These are phyloP conservation scores for Andrena flavipes DNA, from an alignment of 2,888 invertebrate genomes.

Conservation along the genomic window DNA sequence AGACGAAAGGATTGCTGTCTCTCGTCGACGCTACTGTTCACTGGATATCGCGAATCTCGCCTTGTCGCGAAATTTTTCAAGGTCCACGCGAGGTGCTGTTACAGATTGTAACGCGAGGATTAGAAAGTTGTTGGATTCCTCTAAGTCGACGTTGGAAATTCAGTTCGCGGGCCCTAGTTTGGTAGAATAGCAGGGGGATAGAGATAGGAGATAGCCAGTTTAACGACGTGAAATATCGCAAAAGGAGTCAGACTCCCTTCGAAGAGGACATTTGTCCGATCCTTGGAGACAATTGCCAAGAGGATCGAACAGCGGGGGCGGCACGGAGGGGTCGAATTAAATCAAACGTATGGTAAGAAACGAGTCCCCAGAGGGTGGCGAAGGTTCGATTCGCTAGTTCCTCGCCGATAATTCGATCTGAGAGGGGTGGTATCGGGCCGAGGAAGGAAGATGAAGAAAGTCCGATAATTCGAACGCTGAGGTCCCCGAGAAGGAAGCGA, in stretches of 20 bases:
- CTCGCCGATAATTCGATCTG: constrained; percentile 63
- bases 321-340: constrained; percentile 61
- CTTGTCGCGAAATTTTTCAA: background rate
- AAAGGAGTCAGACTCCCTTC: background rate
- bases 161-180: background rate
- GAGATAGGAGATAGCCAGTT: background rate
- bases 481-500: constrained; percentile 10
- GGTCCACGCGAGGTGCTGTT: background rate
- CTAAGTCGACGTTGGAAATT: background rate
- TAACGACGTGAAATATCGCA: background rate
- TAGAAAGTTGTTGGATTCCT: background rate
- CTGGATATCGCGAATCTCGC: background rate
- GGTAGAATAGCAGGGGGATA: background rate
- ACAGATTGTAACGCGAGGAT: too few relatives aligned
- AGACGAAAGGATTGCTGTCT: background rate
- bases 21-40: background rate
- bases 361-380: constrained; percentile 20
- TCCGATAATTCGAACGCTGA: constrained; percentile 45
- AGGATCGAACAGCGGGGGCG: constrained; percentile 32
- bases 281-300: constrained; percentile 66
- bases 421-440: constrained; percentile 16
- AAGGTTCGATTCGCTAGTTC: constrained; percentile 24
- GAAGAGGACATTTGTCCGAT: constrained; percentile 63
- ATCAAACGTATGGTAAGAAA: constrained; percentile 67
- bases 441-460: constrained; percentile 22